These are phyloP conservation scores for Dermolepida albohirtum DNA, from an alignment of 2,888 invertebrate species.

Conservation along the genomic window DNA sequence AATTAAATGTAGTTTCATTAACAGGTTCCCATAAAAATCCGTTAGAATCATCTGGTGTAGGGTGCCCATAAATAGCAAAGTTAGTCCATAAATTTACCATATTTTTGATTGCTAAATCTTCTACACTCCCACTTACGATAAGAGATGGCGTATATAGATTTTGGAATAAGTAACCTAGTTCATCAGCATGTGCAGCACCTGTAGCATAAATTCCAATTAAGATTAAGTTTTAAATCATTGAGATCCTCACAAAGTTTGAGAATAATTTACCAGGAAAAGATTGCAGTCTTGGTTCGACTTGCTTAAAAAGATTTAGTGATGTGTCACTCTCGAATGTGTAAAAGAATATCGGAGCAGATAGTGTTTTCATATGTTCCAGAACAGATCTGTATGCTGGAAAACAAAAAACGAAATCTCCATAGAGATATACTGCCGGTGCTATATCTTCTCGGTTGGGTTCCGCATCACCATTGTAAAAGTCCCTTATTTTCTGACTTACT, in stretches of 20 bases:
- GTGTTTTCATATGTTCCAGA: slow-evolving; percentile 11
- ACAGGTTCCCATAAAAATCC: slow-evolving; percentile 20
- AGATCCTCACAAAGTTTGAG: no score
- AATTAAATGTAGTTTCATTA: slow-evolving; percentile 5
- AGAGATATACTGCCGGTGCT: slow-evolving; percentile 3
- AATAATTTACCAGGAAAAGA: slow-evolving; percentile 5
- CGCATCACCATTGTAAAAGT: slow-evolving; percentile 16
- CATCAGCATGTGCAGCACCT: slow-evolving; percentile 32
- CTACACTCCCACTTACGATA: slow-evolving; percentile 6
- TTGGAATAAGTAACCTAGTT: slow-evolving; percentile 22
- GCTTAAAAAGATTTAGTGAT: slow-evolving; percentile 17
- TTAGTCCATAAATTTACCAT: slow-evolving; percentile 38
- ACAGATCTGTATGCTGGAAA: slow-evolving; percentile 21
- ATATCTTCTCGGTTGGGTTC: slow-evolving; percentile 6
- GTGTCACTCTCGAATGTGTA: slow-evolving; percentile 22
- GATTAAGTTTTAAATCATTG: no score
- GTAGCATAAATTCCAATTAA: neutral
- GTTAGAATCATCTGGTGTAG: slow-evolving; percentile 27
- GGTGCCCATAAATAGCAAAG: slow-evolving; percentile 28
- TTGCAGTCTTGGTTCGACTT: neutral
- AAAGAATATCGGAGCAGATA: slow-evolving; percentile 16
- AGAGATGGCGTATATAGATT: neutral
- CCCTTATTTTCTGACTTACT: slow-evolving; percentile 3
- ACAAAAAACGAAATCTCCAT: slow-evolving; percentile 10
- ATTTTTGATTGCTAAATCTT: slow-evolving; percentile 1